These are phyloP conservation scores for Heliconius nattereri DNA, from an alignment of 1,140 invertebrate genomes.

Conservation along the genomic window DNA sequence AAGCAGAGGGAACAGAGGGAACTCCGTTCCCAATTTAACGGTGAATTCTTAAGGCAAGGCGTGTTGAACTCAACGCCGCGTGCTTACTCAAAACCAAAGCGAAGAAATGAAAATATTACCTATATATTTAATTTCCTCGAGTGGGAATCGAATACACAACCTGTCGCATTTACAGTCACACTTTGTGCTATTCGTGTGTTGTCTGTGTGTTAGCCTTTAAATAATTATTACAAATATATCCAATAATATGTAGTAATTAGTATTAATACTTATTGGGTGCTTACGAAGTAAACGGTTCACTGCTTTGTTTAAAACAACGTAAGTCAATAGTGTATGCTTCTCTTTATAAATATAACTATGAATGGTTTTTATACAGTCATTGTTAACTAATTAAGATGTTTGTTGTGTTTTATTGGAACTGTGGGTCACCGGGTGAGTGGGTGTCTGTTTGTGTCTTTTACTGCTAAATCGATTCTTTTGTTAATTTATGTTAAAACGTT, in stretches of 20 bases:
- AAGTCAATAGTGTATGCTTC: constrained; percentile 5
- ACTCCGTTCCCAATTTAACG: too few species aligned
- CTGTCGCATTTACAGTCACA: too few species aligned
- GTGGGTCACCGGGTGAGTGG: constrained; percentile 63
- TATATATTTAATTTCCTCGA: too few species aligned
- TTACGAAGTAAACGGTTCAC: background rate
- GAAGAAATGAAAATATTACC: too few species aligned
- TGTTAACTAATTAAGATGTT: constrained; percentile 70
- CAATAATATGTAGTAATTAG: background rate
- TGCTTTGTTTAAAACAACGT: background rate
- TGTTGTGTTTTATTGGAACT: constrained; percentile 63
- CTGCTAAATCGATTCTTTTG: constrained; percentile 45
- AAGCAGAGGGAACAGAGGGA: too few species aligned
- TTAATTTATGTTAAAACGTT: constrained; percentile 16
- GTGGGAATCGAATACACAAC: too few species aligned
- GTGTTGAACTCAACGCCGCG: too few species aligned
- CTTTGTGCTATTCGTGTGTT: too few species aligned
- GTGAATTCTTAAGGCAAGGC: too few species aligned
- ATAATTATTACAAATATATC: background rate
- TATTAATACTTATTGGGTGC: background rate
- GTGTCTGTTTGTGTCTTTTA: constrained; percentile 52
- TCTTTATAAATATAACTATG: constrained; percentile 26
- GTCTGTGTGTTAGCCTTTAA: background rate
- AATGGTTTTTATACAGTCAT: constrained; percentile 68
- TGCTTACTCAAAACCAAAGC: too few species aligned